Evolutionary conservation across 2,797 vertebrate species (phyloP).

Genomic region (Tapera naevia): DNA sequence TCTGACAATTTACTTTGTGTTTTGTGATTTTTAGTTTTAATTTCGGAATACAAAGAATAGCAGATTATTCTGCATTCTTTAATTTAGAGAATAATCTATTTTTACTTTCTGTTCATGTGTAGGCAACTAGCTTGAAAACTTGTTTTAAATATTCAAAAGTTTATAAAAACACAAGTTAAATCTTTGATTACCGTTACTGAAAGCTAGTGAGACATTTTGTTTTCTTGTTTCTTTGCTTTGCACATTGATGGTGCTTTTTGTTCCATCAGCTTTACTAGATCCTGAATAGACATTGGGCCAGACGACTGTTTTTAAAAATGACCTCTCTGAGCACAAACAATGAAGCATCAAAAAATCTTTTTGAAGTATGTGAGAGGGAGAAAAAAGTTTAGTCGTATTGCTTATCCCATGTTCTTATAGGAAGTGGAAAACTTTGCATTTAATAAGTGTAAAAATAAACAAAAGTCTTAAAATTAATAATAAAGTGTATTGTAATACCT

Average conservation of each 20-base stretch:
- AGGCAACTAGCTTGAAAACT: background rate
- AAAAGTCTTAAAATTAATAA: background rate
- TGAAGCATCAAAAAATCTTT: background rate
- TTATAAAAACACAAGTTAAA: background rate
- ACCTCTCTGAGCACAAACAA: background rate
- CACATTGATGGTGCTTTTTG: background rate
- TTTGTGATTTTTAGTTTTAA: background rate
- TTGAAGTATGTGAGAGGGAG: background rate
- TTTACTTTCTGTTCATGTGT: background rate
- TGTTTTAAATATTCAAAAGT: conserved; percentile 1
- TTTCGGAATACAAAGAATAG: background rate
- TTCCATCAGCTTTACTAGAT: background rate
- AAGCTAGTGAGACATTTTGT: background rate
- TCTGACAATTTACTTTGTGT: background rate
- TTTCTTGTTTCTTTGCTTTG: background rate
- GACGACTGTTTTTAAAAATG: background rate
- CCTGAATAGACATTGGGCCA: background rate
- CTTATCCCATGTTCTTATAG: background rate
- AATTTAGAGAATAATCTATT: background rate
- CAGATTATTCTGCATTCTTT: background rate
- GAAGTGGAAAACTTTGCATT: background rate
- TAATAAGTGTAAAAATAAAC: background rate
- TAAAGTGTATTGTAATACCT: background rate
- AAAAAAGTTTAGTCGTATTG: background rate
- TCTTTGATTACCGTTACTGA: background rate